Conservation (phyloP, 2,888 invertebrate species). For the Brachyptera risi region DNA sequence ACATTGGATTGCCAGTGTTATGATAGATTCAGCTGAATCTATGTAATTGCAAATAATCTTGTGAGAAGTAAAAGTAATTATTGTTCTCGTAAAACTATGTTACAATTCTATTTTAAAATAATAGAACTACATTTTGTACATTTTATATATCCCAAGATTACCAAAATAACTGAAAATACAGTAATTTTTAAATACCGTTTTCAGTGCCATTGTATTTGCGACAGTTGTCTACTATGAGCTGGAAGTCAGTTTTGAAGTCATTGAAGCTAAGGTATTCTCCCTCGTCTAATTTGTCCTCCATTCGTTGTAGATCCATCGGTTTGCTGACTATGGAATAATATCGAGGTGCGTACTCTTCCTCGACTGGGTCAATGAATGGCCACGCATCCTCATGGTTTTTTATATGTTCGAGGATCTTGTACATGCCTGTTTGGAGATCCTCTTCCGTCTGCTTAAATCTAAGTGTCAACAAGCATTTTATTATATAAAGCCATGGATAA, state of each 20-base stretch:
- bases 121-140: too few relatives aligned
- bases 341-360: slow-evolving; percentile 83
- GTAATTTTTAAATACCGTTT: slow-evolving; percentile 60
- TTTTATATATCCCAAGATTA: too few relatives aligned
- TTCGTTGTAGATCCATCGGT: slow-evolving; percentile 84
- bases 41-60: too few relatives aligned
- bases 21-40: too few relatives aligned
- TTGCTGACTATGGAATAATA: slow-evolving; percentile 58
- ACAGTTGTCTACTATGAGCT: slow-evolving; percentile 89
- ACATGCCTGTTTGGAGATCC: slow-evolving; percentile 84
- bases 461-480: too few relatives aligned
- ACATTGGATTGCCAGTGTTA: too few relatives aligned
- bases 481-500: too few relatives aligned
- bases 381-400: slow-evolving; percentile 88
- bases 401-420: slow-evolving; percentile 83
- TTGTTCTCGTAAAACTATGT: too few relatives aligned
- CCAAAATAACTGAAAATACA: too few relatives aligned
- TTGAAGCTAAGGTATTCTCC: slow-evolving; percentile 74
- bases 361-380: slow-evolving; percentile 92
- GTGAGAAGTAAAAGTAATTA: too few relatives aligned
- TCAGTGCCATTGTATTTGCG: slow-evolving; percentile 87
- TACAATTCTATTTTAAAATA: too few relatives aligned
- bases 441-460: slow-evolving; percentile 79
- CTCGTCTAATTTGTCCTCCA: slow-evolving; percentile 81
- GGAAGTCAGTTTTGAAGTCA: slow-evolving; percentile 84